phyloP scores from a whole-genome alignment of 2,888 invertebrate genomes.

The Drosophila kanekoi region DNA sequence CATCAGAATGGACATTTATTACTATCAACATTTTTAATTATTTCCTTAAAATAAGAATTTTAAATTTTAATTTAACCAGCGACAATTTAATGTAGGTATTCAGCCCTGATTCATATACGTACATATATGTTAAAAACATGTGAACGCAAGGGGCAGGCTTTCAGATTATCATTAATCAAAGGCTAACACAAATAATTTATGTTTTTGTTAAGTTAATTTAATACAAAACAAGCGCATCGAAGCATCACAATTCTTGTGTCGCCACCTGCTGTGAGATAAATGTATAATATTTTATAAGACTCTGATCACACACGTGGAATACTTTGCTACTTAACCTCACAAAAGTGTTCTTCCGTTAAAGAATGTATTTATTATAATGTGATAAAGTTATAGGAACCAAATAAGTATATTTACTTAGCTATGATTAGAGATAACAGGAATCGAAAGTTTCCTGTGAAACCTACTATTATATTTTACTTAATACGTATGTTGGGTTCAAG shows the following conservation, averaged over 20 bases:
- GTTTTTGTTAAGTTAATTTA: slow-evolving; percentile 1
- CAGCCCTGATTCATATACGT: neutral
- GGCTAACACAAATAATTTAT: neutral
- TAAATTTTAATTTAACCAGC: too few species aligned
- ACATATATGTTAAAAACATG: neutral
- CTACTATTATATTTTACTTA: too few species aligned
- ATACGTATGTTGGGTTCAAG: too few species aligned
- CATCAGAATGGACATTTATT: too few species aligned
- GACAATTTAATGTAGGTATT: too few species aligned
- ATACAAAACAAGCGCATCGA: slow-evolving; percentile 16
- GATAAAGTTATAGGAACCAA: neutral
- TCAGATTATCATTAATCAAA: slow-evolving; percentile 22
- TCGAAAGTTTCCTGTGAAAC: too few species aligned
- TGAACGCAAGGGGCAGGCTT: too few species aligned
- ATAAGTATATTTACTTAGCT: neutral
- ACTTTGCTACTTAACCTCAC: neutral
- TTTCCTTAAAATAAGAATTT: too few species aligned
- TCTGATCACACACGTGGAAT: slow-evolving; percentile 26
- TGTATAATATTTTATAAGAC: slow-evolving; percentile 30
- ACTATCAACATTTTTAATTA: too few species aligned
- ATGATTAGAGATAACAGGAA: too few species aligned
- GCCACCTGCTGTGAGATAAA: slow-evolving; percentile 36
- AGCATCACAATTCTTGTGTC: slow-evolving; percentile 22
- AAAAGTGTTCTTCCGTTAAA: slow-evolving; percentile 8
- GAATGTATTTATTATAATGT: neutral